Evolutionary conservation across 2,113 vertebrate genomes (phyloP), one percentile per base, ranked within the genome.

Genomic region (Castor canadensis): DNA sequence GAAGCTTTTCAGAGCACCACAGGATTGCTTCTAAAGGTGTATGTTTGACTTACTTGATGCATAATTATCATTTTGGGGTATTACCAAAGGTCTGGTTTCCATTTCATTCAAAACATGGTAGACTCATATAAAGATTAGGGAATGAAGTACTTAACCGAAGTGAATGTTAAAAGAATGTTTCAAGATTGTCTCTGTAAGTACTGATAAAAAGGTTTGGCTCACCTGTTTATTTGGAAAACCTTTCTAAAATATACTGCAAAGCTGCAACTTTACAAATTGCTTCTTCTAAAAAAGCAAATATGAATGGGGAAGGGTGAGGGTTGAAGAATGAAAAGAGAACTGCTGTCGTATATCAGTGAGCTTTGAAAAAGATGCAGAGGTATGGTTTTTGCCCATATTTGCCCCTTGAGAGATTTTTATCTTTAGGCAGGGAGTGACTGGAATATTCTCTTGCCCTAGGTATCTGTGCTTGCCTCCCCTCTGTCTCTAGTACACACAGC

Each of bases 1-100:
- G 28, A 80, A 45, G 77, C 60, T 43, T 43, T 28, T 16, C 6
- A 66, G 60, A 9, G 32, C 16, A 30, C 22, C 22, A 1, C 12
- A 30, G 3, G 11, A 66, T 45, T 76, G 38, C 20, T 58, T 83
- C 60, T 58, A 60, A 67, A 2, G 11, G 58, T 85, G 1, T 19
- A 16, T 38, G 22, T 43, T 77, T n/a, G n/a, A 81, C 22, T 71
- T 76, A 10, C 60, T 40, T n/a, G 4, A 12, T 52, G 66, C 60
- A 47, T 81, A 60, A 52, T 83, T 43, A 28, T 40, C 72, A 30
- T 47, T 92, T 73, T 54, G 45, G 64, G 10, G 11, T 81, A 8
- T 95, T 60, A 43, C 13, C 28, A 45, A 89, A 73, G 26, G 13
- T 40, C 71, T 91, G 69, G 67, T 79, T 95, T 95, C 47, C 49